Evolutionary conservation across 2,888 invertebrate genomes (phyloP).

Genomic region (Incurvaria masculella): DNA sequence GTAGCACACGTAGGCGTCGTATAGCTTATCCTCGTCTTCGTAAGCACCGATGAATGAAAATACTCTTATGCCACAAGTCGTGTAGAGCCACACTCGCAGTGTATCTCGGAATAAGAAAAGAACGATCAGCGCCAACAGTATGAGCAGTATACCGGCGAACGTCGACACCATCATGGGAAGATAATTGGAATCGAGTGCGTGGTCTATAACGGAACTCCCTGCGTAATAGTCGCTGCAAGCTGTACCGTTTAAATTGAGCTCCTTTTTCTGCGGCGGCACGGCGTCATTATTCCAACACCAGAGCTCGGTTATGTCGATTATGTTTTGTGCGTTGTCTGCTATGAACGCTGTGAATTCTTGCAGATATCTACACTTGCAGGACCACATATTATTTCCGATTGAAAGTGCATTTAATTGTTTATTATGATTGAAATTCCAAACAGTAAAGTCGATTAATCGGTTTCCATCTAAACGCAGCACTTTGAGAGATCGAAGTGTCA

Average conservation of each 20-base stretch:
- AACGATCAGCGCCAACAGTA: constrained; percentile 72
- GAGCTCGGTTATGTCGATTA: constrained; percentile 74
- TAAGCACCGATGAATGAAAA: constrained; percentile 68
- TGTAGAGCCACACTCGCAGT: constrained; percentile 83
- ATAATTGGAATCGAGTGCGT: constrained; percentile 79
- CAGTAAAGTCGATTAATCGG: constrained; percentile 72
- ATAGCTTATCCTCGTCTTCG: constrained; percentile 81
- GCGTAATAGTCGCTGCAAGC: constrained; percentile 85
- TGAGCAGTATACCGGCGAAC: constrained; percentile 71
- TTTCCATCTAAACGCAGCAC: constrained; percentile 82
- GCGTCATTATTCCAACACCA: constrained; percentile 78
- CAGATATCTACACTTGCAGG: constrained; percentile 86
- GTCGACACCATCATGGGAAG: constrained; percentile 81
- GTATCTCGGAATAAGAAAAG: constrained; percentile 85
- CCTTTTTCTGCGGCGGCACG: constrained; percentile 71
- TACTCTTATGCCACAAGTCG: constrained; percentile 80
- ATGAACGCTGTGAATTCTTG: constrained; percentile 82
- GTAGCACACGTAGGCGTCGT: constrained; percentile 92
- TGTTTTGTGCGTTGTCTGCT: constrained; percentile 75
- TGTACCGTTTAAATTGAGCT: constrained; percentile 79
- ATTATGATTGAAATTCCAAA: constrained; percentile 72
- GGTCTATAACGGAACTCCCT: constrained; percentile 78
- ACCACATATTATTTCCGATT: constrained; percentile 84
- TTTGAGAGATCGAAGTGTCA: constrained; percentile 73
- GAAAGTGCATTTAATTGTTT: constrained; percentile 69